These are phyloP conservation scores for Rhea americana DNA, from an alignment of 2,113 vertebrate genomes.

Conservation along the genomic window DNA sequence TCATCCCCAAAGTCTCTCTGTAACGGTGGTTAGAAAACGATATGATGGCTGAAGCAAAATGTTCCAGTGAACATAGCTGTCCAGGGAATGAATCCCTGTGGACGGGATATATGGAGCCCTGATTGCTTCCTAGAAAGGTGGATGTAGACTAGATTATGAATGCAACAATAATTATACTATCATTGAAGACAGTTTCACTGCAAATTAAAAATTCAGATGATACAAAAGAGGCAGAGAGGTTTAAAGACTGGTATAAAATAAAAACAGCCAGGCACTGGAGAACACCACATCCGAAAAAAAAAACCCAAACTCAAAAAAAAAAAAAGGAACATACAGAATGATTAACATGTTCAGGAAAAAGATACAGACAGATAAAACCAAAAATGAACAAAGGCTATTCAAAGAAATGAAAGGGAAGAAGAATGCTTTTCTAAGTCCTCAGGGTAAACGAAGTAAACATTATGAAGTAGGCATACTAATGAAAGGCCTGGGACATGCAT, in stretches of 20 bases:
- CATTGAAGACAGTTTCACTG: background rate
- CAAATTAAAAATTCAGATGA: background rate
- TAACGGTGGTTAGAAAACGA: background rate
- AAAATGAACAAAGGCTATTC: background rate
- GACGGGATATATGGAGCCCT: background rate
- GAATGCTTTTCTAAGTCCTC: background rate
- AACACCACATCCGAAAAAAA: background rate
- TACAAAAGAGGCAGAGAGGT: background rate
- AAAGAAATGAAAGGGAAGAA: background rate
- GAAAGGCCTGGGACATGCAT: background rate
- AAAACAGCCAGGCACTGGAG: rapidly evolving
- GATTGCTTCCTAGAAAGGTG: background rate
- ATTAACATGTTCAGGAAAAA: background rate
- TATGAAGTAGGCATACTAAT: background rate
- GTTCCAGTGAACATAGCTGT: background rate
- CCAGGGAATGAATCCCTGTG: rapidly evolving
- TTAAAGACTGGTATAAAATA: background rate
- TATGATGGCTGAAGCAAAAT: background rate
- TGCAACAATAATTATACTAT: background rate
- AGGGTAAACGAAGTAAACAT: background rate
- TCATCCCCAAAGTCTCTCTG: background rate
- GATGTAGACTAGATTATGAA: conserved; percentile 17
- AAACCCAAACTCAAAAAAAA: background rate
- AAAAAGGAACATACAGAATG: background rate
- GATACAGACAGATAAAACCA: background rate